Conservation (phyloP, 2,888 invertebrate genomes). For the Pinctada fucata region DNA sequence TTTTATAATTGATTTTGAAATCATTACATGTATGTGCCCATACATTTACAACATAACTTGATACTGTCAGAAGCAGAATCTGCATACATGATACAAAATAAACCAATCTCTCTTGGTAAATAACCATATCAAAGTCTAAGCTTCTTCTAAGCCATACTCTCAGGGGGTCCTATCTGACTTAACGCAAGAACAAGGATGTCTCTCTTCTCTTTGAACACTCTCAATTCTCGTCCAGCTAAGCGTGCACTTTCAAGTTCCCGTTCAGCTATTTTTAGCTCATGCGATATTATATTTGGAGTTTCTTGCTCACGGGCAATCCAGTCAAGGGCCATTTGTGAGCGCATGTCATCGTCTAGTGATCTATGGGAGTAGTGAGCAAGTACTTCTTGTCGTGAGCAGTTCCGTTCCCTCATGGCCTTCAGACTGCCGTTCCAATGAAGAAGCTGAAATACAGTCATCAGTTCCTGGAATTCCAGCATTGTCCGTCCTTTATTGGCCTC, state of each 20-base stretch:
- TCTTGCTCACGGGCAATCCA: slow-evolving; percentile 89
- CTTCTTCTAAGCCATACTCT: slow-evolving; percentile 61
- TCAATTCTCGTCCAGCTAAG: slow-evolving; percentile 91
- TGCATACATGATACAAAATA: no score
- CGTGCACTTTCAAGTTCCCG: slow-evolving; percentile 90
- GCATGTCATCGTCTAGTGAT: slow-evolving; percentile 95
- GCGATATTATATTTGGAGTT: slow-evolving; percentile 84
- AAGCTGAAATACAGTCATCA: slow-evolving; percentile 98
- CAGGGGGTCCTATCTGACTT: slow-evolving; percentile 83
- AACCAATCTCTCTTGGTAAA: no score
- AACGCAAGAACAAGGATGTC: slow-evolving; percentile 94
- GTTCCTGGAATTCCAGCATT: slow-evolving; percentile 96
- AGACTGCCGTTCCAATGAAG: slow-evolving; percentile 98
- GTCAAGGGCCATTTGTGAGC: slow-evolving; percentile 93
- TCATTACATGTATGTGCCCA: no score
- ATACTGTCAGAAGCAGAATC: no score
- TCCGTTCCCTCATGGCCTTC: slow-evolving; percentile 95
- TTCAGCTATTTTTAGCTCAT: slow-evolving; percentile 90
- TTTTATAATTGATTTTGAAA: no score
- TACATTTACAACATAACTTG: no score
- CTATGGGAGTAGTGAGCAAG: slow-evolving; percentile 95
- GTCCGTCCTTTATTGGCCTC: slow-evolving; percentile 85
- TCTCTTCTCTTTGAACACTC: slow-evolving; percentile 96
- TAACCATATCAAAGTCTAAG: no score
- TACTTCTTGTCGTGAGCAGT: slow-evolving; percentile 92